Evolutionary conservation across 2,797 vertebrate genomes (phyloP).

Genomic region (Coccyzus lansbergi): DNA sequence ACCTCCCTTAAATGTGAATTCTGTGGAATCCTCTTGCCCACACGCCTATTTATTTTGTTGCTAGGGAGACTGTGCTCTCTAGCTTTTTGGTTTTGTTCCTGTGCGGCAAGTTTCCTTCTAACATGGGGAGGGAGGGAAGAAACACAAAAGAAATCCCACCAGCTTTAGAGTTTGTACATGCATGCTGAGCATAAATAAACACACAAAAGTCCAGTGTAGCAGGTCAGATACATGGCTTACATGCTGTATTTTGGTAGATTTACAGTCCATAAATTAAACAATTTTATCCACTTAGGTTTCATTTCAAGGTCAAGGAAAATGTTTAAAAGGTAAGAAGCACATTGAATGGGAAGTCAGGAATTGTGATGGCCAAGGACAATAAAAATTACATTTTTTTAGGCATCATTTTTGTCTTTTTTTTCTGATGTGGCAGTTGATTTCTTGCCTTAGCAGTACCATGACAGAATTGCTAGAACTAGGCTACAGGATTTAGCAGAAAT

Average conservation of each 20-base stretch:
- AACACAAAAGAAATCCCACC: neutral
- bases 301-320: neutral
- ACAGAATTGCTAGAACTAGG: neutral
- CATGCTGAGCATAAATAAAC: neutral
- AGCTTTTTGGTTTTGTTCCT: neutral
- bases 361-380: neutral
- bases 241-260: neutral
- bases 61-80: neutral
- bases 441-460: neutral
- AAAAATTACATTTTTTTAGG: neutral
- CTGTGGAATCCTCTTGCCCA: neutral
- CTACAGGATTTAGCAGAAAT: neutral
- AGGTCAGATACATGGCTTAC: neutral
- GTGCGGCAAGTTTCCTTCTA: neutral
- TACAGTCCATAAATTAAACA: neutral
- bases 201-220: neutral
- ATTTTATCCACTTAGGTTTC: neutral
- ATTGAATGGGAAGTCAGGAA: neutral
- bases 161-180: neutral
- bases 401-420: neutral
- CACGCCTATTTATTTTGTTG: neutral
- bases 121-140: neutral
- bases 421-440: neutral
- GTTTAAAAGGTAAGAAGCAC: neutral
- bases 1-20: accelerated